phyloP scores from a whole-genome alignment of 2,888 invertebrate genomes.

The Agonopterix arenella region DNA sequence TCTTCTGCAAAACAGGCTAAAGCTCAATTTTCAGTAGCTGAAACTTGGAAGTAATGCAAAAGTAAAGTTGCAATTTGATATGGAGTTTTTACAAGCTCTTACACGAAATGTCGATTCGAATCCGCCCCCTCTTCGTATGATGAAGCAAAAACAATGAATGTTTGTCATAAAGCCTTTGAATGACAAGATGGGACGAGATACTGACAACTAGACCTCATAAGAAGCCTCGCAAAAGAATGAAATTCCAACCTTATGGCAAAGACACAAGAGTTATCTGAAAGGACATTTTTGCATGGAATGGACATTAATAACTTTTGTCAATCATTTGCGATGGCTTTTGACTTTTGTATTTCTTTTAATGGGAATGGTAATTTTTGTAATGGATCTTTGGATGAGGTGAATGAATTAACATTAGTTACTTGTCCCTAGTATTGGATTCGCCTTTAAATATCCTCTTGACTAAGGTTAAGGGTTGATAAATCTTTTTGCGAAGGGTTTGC shows the following conservation, averaged over 20 bases:
- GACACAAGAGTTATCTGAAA: too few species aligned
- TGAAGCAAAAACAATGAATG: slow-evolving; percentile 65
- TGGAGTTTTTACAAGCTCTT: slow-evolving; percentile 71
- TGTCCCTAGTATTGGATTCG: too few species aligned
- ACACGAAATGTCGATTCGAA: slow-evolving; percentile 71
- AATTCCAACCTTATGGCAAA: too few species aligned
- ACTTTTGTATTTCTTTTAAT: not conserved
- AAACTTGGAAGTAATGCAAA: slow-evolving; percentile 3
- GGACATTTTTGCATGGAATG: too few species aligned
- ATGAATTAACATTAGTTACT: too few species aligned
- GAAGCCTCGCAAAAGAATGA: too few species aligned
- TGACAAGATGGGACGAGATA: slow-evolving; percentile 56
- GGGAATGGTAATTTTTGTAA: not conserved
- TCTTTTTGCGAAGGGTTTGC: too few species aligned
- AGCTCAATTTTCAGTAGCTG: not conserved
- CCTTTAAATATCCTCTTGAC: too few species aligned
- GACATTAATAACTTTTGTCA: slow-evolving; percentile 32
- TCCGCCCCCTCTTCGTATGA: slow-evolving; percentile 43
- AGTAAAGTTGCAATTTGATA: slow-evolving; percentile 29
- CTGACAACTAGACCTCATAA: slow-evolving; percentile 26
- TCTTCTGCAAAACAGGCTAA: not conserved
- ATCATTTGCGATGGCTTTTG: slow-evolving; percentile 11
- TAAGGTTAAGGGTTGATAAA: too few species aligned
- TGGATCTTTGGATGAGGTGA: not conserved
- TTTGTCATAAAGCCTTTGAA: slow-evolving; percentile 49